phyloP scores from a whole-genome alignment of 2,888 invertebrate genomes.

The Xestoiulus laeticollis region DNA sequence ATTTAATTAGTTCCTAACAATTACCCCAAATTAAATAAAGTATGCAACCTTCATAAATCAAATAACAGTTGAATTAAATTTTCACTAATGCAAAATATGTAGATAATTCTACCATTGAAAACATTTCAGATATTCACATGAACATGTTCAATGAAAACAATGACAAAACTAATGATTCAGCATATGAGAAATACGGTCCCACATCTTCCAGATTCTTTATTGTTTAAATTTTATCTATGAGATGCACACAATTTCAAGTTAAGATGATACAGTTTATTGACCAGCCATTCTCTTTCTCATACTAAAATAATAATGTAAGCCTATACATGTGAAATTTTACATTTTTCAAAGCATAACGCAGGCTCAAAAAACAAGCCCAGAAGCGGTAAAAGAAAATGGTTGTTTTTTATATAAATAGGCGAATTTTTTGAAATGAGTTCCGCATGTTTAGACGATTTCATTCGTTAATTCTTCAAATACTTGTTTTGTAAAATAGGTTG shows the following conservation, averaged over 20 bases:
- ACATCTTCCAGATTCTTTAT: too few relatives aligned
- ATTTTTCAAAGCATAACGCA: not conserved
- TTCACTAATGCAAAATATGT: too few relatives aligned
- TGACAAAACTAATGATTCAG: too few relatives aligned
- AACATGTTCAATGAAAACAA: too few relatives aligned
- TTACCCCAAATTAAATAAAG: too few relatives aligned
- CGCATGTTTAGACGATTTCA: not conserved
- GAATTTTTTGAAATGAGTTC: not conserved
- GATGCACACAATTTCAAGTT: not conserved
- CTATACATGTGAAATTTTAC: not conserved
- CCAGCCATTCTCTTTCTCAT: slow-evolving; percentile 22
- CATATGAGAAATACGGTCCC: too few relatives aligned
- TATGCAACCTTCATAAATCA: too few relatives aligned
- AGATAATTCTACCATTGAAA: too few relatives aligned
- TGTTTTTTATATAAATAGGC: not conserved
- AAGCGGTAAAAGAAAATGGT: slow-evolving; percentile 7
- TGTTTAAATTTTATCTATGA: too few relatives aligned
- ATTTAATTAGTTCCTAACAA: too few relatives aligned
- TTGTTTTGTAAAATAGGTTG: not conserved
- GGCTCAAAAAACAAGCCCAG: not conserved
- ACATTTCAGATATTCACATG: too few relatives aligned
- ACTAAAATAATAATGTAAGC: slow-evolving; percentile 24
- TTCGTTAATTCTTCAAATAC: slow-evolving; percentile 6
- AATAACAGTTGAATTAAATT: too few relatives aligned
- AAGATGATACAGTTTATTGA: slow-evolving; percentile 31